Evolutionary conservation across 2,888 invertebrate genomes (phyloP).

Genomic region (Liodrosophila aerea): DNA sequence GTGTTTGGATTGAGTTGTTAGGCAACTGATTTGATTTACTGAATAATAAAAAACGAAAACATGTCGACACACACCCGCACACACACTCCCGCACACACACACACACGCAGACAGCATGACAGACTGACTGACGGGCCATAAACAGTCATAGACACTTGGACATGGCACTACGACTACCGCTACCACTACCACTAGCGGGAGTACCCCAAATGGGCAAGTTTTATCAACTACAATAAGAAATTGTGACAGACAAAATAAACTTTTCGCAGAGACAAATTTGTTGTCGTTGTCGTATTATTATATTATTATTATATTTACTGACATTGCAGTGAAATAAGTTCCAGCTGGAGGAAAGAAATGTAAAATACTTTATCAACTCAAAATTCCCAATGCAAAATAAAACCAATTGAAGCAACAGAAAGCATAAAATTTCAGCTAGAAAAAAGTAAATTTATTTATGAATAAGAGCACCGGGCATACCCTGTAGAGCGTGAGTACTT

Average conservation of each 20-base stretch:
- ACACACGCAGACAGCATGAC: slow-evolving; percentile 18
- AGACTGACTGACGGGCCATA: slow-evolving; percentile 63
- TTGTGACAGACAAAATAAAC: slow-evolving; percentile 67
- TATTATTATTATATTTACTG: slow-evolving; percentile 35
- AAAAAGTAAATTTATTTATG: slow-evolving; percentile 41
- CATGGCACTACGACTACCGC: slow-evolving; percentile 44
- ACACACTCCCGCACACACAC: slow-evolving; percentile 10
- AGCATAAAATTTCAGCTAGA: slow-evolving; percentile 41
- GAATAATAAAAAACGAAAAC: slow-evolving; percentile 75
- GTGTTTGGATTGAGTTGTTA: slow-evolving; percentile 78
- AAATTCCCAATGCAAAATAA: slow-evolving; percentile 36
- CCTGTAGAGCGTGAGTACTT: neutral
- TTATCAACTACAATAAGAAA: slow-evolving; percentile 75
- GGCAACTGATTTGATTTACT: slow-evolving; percentile 78
- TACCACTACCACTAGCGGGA: no score
- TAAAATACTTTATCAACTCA: slow-evolving; percentile 48
- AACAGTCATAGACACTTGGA: slow-evolving; percentile 75
- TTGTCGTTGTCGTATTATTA: slow-evolving; percentile 33
- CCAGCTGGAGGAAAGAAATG: slow-evolving; percentile 65
- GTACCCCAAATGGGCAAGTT: slow-evolving; percentile 48
- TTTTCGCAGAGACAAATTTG: slow-evolving; percentile 57
- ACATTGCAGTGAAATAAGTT: slow-evolving; percentile 43
- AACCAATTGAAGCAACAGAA: slow-evolving; percentile 53
- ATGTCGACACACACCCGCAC: slow-evolving; percentile 44
- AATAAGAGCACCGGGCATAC: slow-evolving; percentile 24